Conservation (phyloP, 2,113 vertebrate species). For the Antigone vipio region DNA sequence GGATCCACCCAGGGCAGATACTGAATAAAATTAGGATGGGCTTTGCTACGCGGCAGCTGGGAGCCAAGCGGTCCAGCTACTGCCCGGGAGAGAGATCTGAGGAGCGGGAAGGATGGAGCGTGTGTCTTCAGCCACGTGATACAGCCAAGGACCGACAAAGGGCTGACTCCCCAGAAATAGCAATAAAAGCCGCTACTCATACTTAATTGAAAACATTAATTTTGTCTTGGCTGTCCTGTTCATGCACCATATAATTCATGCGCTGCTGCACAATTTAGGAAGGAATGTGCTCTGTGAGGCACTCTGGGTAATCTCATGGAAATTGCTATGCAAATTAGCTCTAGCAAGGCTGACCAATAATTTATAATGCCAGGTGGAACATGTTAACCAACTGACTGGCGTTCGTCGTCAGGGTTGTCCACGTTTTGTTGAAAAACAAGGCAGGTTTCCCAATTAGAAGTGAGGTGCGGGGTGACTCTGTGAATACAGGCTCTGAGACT, state of each 20-base stretch:
- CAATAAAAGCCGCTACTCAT: neutral
- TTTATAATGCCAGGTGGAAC: neutral
- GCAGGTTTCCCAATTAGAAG: neutral
- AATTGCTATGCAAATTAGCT: constrained; percentile 4
- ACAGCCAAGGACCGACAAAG: neutral
- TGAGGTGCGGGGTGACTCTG: neutral
- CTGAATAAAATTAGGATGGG: neutral
- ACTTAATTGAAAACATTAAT: constrained; percentile 22
- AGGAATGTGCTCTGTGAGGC: neutral
- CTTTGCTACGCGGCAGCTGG: neutral
- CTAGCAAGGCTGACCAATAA: neutral
- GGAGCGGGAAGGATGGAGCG: neutral
- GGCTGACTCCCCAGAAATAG: constrained; percentile 14
- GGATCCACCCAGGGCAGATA: neutral
- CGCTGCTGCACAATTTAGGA: neutral
- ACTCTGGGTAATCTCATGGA: neutral
- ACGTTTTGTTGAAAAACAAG: neutral
- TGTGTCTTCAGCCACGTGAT: neutral
- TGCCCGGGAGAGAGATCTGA: neutral
- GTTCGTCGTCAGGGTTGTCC: neutral
- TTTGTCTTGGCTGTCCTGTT: neutral
- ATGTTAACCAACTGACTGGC: neutral
- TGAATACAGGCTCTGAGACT: rapidly evolving
- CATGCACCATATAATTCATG: neutral
- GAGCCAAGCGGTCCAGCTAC: neutral